phyloP scores from a whole-genome alignment of 1,140 invertebrate genomes.

The Drosophila burlai region DNA sequence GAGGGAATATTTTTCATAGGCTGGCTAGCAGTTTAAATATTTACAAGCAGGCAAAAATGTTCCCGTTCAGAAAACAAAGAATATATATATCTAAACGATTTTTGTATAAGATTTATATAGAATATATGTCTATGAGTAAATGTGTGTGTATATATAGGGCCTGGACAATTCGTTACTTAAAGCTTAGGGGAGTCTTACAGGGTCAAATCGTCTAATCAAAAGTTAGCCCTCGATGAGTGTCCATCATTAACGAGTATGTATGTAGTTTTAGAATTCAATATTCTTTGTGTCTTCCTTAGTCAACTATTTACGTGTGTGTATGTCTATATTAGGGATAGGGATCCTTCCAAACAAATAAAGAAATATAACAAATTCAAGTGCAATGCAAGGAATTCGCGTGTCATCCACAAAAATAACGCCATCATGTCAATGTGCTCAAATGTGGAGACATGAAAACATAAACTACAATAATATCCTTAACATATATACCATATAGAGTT shows the following conservation, averaged over 20 bases:
- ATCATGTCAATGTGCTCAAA: slow-evolving; percentile 42
- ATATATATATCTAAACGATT: slow-evolving; percentile 35
- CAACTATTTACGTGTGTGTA: slow-evolving; percentile 43
- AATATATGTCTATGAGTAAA: slow-evolving; percentile 23
- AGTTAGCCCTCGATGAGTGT: slow-evolving; percentile 42
- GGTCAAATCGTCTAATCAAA: slow-evolving; percentile 39
- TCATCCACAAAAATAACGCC: slow-evolving; percentile 46
- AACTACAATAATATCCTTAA: slow-evolving; percentile 61
- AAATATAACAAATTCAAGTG: slow-evolving; percentile 38
- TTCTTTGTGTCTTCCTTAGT: slow-evolving; percentile 75
- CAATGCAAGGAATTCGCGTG: slow-evolving; percentile 78
- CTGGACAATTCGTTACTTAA: slow-evolving; percentile 11
- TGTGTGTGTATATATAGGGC: slow-evolving; percentile 31
- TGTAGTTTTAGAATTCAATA: slow-evolving; percentile 48
- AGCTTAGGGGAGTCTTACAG: slow-evolving; percentile 53
- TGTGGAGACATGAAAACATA: slow-evolving; percentile 40
- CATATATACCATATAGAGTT: slow-evolving; percentile 35
- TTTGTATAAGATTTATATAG: slow-evolving; percentile 63
- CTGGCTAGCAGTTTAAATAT: slow-evolving; percentile 53
- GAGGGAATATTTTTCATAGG: slow-evolving; percentile 54
- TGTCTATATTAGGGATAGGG: slow-evolving; percentile 29
- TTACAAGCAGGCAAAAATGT: slow-evolving; percentile 43
- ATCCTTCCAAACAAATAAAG: slow-evolving; percentile 28
- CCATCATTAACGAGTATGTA: slow-evolving; percentile 21
- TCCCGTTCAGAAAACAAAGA: slow-evolving; percentile 17